Base-by-base conservation (phyloP, 2,113 vertebrate genomes). In the Hydrochoerus hydrochaeris region DNA sequence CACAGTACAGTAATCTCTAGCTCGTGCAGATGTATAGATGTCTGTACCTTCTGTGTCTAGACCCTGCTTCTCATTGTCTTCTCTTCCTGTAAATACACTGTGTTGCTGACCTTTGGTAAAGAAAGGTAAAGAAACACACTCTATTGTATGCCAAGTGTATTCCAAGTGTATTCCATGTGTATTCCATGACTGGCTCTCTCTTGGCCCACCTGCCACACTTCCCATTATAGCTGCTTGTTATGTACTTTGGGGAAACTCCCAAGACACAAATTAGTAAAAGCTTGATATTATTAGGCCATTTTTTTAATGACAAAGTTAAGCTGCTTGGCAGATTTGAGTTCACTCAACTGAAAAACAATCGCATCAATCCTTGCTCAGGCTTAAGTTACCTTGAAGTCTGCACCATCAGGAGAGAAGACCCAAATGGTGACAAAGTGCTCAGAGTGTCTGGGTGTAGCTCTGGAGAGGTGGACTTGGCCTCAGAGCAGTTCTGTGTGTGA, bases 221-320 rank as follows among this genome's bases (percentile, higher is more conserved):
- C 38, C 38, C 78, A 63, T 95, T 60, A 41, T 35, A 67, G 63
- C 32, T 73, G 82, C 90, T 86, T 90, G 71, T 89, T 65, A 58
- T 49, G 12, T 5, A 30, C 54, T 44, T 69, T 83, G 5, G 88
- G 65, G 85, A 83, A 88, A 38, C 24, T 88, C 81, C 49, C 57
- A 93, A 62, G 85, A 86, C 57, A 86, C 12, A 82, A 78, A 78
- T 92, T 94, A 88, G 71, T 90, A 85, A 96, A 89, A 90, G 13
- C 57, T 46, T 4, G 46, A 46, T 46, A 46, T 7, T 46, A 46
- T 46, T 46, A 46, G 46, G 46, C 46, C 46, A 46, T 69, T 58
- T 60, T 95, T 94, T 80, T 62, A 57, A n/a, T 60, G 62, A 38
- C 75, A 41, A n/a, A n/a, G 65, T 90, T 82, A 94, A 80, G 16